These are phyloP conservation scores for Pocillopora damicornis DNA, from an alignment of 64 coral and sea anemone genomes.

Conservation along the genomic window DNA sequence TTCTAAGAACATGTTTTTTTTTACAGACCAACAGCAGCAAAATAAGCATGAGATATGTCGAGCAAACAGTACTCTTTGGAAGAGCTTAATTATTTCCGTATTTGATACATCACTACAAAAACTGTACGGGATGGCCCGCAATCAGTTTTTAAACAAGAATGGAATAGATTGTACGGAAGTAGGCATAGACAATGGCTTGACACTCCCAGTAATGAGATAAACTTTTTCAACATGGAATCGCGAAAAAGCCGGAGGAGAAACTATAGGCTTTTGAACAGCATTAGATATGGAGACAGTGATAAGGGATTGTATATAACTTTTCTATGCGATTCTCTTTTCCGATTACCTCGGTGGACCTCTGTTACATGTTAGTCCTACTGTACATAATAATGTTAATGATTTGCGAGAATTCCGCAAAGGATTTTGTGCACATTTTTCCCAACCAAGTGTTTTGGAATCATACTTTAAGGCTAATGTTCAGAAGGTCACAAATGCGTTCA, in stretches of 20 bases:
- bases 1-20: too few relatives aligned
- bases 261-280: slow-evolving; percentile 9
- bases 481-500: slow-evolving; percentile 19
- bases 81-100: slow-evolving; percentile 45
- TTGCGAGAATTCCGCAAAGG: slow-evolving; percentile 23
- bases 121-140: slow-evolving; percentile 24
- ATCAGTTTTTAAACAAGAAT: slow-evolving; percentile 51
- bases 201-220: slow-evolving; percentile 25
- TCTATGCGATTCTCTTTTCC: slow-evolving; percentile 60
- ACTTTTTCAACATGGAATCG: slow-evolving; percentile 50
- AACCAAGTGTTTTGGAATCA: slow-evolving; percentile 16
- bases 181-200: slow-evolving; percentile 30
- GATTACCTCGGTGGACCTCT: slow-evolving; percentile 5
- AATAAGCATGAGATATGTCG: neutral
- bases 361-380: neutral
- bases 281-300: slow-evolving; percentile 40
- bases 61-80: slow-evolving; percentile 6
- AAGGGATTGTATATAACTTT: slow-evolving; percentile 57
- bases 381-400: neutral
- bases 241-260: slow-evolving; percentile 25
- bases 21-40: neutral
- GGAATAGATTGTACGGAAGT: slow-evolving; percentile 7
- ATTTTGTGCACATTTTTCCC: slow-evolving; percentile 3
- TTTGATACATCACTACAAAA: slow-evolving; percentile 32
- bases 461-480: slow-evolving; percentile 26